Evolutionary conservation across 2,113 vertebrate species (phyloP), one percentile per base, ranked within the genome.

Genomic region (Polypterus bichir): DNA sequence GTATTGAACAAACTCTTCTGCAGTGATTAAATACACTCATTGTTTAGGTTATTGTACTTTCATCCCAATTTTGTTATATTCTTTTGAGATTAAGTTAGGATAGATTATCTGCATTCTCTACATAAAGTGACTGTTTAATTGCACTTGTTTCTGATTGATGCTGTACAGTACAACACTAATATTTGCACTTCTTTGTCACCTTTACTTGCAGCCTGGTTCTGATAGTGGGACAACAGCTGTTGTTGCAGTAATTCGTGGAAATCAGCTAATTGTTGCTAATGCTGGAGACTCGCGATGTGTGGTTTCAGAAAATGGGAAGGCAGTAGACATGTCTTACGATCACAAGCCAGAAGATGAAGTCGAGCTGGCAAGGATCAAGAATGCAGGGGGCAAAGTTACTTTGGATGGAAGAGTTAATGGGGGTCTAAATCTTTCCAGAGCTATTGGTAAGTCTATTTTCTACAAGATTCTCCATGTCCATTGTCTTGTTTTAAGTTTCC

Each of bases 371-470:
- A 85, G 96, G 61, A 99, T 99, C 74, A 97, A 97, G 80, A 97
- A 97, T 0, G 96, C 96, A 3, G 96, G 96, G 0, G 96, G 96
- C 62, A 99, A 99, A 66, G 95, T 99, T 54, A 99, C 96, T 68
- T 92, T 97, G 92, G 96, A 99, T 0, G 96, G 96, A 3, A 82
- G 96, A 44, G 96, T 99, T 68, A 99, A 99, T 0, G 96, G 96
- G 0, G 96, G 96, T 46, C 89, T 99, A 59, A 99, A 99, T 72
- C 93, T 99, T 64, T 99, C 96, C 72, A 84, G 96, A 68, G 96
- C 96, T 1, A 93, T 99, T 0, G 96, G 96, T 99, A 75, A 86
- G 81, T 46, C 2, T 61, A 11, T 9, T 52, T 5, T 3, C 8
- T 27, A 27, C 27, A 1, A 27, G 27, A 27, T 27, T 27, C 27